Evolutionary conservation across 2,113 vertebrate genomes (phyloP), one percentile per base, ranked within the genome.

Genomic region (Apeltes quadracus): DNA sequence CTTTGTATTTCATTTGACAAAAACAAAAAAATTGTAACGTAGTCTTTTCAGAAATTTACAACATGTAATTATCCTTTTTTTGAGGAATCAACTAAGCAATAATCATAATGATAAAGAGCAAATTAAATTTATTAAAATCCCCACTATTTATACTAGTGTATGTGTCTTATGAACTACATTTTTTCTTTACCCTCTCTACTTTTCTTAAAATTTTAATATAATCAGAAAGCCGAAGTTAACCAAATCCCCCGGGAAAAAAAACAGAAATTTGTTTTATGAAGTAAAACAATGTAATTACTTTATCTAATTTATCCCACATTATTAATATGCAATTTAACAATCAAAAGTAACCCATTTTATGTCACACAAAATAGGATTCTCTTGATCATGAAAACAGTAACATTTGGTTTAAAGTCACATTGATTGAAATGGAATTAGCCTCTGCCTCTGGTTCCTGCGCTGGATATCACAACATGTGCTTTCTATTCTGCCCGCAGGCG

Each of bases 391-490:
- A 16, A 13, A 9, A 73, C 63, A 50, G 18, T 36, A 38, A 64
- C 12, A 56, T 75, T 22, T 53, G 61, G 22, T 23, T 62, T 32
- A 23, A 20, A 55, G 25, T 34, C 36, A 32, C 57, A 61, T 38
- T 0, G 29, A 62, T 2, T 46, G 1, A 63, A 50, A 64, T 15
- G 48, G 8, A 51, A 61, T 71, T 12, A 77, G 73, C 39, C 70
- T 79, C 55, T 79, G 78, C 55, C n/a, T 51, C 55, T 59, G 12
- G 7, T 44, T 22, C 57, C 20, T 51, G 46, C 59, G 22, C 14
- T 56, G 54, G 25, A 50, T 23, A 67, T 63, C 12, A 13, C 1
- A 58, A 34, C 81, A 79, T 79, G 72, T 70, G 78, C 38, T 76
- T 44, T 34, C 13, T 51, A 54, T 67, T 68, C 74, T 54, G 38